phyloP scores from a whole-genome alignment of 2,113 vertebrate species.

The Pomatorhinus ruficollis region DNA sequence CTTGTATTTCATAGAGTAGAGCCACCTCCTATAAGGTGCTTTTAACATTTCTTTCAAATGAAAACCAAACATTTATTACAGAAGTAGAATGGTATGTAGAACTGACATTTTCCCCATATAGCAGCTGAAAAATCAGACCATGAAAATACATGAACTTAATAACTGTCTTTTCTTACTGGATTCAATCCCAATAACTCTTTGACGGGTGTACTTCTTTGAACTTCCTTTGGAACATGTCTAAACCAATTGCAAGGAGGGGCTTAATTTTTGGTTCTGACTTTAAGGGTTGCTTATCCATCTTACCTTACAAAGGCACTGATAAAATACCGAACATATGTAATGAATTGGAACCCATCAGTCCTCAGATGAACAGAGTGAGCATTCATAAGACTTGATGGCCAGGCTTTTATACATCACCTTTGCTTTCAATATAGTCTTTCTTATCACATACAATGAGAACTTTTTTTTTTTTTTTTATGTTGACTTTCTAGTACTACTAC shows the following conservation, averaged over 20 bases:
- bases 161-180: neutral
- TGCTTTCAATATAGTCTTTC: neutral
- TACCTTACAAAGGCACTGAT: neutral
- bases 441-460: neutral
- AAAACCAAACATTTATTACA: neutral
- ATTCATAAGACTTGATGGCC: neutral
- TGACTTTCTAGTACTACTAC: neutral
- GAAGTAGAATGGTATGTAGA: neutral
- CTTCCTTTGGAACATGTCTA: neutral
- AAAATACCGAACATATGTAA: neutral
- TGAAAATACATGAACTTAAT: neutral
- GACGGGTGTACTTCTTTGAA: neutral
- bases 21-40: accelerated
- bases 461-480: neutral
- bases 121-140: neutral
- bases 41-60: neutral
- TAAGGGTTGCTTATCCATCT: neutral
- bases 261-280: neutral
- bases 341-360: neutral
- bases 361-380: neutral
- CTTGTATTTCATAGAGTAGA: neutral
- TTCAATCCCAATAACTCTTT: neutral
- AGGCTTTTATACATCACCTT: neutral
- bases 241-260: neutral
- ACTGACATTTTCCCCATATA: neutral